These are phyloP conservation scores for Nibea coibor DNA, from an alignment of 2,113 vertebrate species.

Conservation along the genomic window DNA sequence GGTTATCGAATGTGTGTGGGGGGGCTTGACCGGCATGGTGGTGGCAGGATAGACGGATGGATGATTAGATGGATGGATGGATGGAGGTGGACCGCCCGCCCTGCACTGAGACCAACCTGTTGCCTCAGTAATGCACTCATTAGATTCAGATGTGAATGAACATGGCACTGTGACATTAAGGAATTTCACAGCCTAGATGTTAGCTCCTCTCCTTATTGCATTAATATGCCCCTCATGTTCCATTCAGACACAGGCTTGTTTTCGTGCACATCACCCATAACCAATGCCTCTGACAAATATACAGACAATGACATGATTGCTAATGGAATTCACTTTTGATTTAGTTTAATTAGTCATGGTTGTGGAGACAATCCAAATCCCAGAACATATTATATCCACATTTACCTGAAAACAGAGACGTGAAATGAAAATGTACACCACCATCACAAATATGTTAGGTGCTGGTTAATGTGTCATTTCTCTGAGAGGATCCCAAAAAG, in stretches of 20 bases:
- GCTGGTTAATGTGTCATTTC: conserved; percentile 22
- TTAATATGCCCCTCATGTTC: conserved; percentile 80
- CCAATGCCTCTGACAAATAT: conserved; percentile 62
- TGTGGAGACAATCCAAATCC: conserved; percentile 5
- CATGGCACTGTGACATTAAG: conserved; percentile 73
- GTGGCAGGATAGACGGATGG: conserved; percentile 22
- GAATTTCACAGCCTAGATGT: conserved; percentile 70
- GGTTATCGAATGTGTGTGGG: conserved; percentile 11
- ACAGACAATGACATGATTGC: conserved; percentile 36
- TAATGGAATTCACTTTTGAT: conserved; percentile 45
- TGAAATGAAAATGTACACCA: neutral
- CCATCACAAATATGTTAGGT: conserved; percentile 24
- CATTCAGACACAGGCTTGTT: conserved; percentile 68
- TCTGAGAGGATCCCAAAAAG: conserved; percentile 11
- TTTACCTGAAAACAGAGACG: conserved; percentile 16
- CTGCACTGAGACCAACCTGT: conserved; percentile 73
- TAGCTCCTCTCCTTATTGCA: conserved; percentile 64
- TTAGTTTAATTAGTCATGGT: conserved; percentile 25
- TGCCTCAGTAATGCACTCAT: conserved; percentile 74
- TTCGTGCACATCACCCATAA: conserved; percentile 56
- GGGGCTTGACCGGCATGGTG: conserved; percentile 31
- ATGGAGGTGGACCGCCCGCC: conserved; percentile 45
- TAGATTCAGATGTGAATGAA: conserved; percentile 69
- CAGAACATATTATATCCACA: neutral
- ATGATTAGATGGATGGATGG: conserved; percentile 10